phyloP scores from a whole-genome alignment of 2,888 invertebrate genomes.

The Athetis lepigone region DNA sequence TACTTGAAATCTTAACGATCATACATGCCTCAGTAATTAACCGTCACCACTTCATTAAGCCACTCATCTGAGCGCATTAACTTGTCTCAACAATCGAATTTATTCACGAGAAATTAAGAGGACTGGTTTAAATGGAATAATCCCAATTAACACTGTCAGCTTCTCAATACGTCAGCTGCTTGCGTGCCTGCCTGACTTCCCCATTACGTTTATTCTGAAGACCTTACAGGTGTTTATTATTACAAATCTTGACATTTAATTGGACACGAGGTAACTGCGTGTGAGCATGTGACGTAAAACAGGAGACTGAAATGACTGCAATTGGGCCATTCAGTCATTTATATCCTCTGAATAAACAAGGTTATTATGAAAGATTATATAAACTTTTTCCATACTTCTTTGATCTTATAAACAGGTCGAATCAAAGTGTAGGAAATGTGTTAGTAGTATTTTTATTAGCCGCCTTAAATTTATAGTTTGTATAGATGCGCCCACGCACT shows the following conservation, averaged over 20 bases:
- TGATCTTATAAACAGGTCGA: conserved; percentile 89
- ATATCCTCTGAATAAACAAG: conserved; percentile 75
- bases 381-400: conserved; percentile 85
- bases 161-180: conserved; percentile 66
- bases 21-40: conserved; percentile 49
- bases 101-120: conserved; percentile 46
- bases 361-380: conserved; percentile 82
- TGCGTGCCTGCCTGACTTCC: conserved; percentile 60
- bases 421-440: conserved; percentile 89
- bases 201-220: conserved; percentile 53
- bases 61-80: conserved; percentile 49
- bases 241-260: conserved; percentile 64
- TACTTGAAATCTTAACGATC: conserved; percentile 53
- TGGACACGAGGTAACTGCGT: conserved; percentile 57
- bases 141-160: conserved; percentile 57
- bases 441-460: conserved; percentile 88
- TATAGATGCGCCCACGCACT: conserved; percentile 84
- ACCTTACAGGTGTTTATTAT: conserved; percentile 60
- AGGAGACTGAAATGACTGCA: conserved; percentile 62
- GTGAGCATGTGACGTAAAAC: conserved; percentile 64
- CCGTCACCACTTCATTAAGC: conserved; percentile 54
- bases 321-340: conserved; percentile 72
- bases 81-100: conserved; percentile 52
- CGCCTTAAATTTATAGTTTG: conserved; percentile 86
- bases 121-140: conserved; percentile 52